phyloP scores from a whole-genome alignment of 2,113 vertebrate species.

The Cochlearius cochlearius region DNA sequence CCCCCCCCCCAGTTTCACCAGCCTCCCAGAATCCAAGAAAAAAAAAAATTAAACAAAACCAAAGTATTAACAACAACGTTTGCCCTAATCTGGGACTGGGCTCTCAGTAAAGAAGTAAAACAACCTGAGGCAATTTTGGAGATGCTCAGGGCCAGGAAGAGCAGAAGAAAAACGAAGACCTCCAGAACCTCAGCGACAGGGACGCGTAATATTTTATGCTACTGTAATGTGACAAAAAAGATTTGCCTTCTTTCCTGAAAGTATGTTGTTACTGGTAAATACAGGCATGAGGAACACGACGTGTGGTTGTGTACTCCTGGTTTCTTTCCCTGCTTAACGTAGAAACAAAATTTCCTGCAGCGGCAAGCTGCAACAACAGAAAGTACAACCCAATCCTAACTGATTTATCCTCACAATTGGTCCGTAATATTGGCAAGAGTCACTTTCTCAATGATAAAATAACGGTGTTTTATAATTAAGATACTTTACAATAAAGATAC shows the following conservation, averaged over 20 bases:
- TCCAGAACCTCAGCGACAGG: neutral
- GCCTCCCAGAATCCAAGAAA: neutral
- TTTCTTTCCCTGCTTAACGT: neutral
- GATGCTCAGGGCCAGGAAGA: neutral
- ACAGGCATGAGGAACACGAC: neutral
- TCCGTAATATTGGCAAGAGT: neutral
- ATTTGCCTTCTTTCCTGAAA: neutral
- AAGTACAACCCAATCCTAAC: neutral
- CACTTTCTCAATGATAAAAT: neutral
- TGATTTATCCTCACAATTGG: neutral
- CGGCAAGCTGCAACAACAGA: neutral
- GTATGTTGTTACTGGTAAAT: neutral
- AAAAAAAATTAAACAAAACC: neutral
- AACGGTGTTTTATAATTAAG: neutral
- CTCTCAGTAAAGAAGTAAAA: neutral
- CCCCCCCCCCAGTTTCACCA: neutral
- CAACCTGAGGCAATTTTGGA: neutral
- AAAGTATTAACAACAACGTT: neutral
- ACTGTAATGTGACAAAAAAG: neutral
- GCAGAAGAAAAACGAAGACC: neutral
- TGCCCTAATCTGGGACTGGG: neutral
- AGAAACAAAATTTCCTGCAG: neutral
- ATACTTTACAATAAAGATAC: neutral
- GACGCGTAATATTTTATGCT: neutral
- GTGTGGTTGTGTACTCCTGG: neutral